These are phyloP conservation scores for Pelvicachromis taeniatus DNA, from an alignment of 2,113 vertebrate genomes.

Conservation along the genomic window DNA sequence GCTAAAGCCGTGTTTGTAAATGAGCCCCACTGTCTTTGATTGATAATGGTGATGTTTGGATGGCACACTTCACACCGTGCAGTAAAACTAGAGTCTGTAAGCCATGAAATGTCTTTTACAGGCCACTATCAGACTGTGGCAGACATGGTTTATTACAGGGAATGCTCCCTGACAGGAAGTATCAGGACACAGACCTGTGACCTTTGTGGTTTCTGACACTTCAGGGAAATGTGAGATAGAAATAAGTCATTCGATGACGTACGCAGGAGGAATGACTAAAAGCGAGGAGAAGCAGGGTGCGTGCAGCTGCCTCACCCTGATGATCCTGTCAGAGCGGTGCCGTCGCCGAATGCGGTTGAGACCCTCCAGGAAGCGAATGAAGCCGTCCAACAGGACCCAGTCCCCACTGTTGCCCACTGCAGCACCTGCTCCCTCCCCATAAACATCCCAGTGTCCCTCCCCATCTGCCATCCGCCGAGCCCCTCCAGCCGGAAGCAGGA, in stretches of 20 bases:
- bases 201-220: background rate
- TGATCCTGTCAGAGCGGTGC: constrained; percentile 88
- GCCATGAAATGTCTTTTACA: accelerated
- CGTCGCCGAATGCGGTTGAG: constrained; percentile 92
- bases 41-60: background rate
- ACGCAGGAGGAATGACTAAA: background rate
- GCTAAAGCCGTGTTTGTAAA: background rate
- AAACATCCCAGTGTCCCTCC: constrained; percentile 89
- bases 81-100: background rate
- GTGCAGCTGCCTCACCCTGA: too few species aligned
- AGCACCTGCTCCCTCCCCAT: constrained; percentile 78
- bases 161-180: background rate
- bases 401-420: constrained; percentile 75
- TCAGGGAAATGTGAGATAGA: background rate
- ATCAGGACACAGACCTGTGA: background rate
- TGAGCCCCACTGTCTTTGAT: background rate
- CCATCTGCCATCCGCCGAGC: constrained; percentile 88
- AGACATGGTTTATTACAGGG: background rate
- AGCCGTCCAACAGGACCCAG: constrained; percentile 88
- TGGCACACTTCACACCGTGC: background rate
- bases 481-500: constrained; percentile 89
- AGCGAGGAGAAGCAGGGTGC: background rate
- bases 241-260: background rate
- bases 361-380: constrained; percentile 95
- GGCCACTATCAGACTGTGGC: background rate